Evolutionary conservation across 2,797 vertebrate genomes (phyloP), one percentile per base, ranked within the genome.

Genomic region (Sparus aurata): DNA sequence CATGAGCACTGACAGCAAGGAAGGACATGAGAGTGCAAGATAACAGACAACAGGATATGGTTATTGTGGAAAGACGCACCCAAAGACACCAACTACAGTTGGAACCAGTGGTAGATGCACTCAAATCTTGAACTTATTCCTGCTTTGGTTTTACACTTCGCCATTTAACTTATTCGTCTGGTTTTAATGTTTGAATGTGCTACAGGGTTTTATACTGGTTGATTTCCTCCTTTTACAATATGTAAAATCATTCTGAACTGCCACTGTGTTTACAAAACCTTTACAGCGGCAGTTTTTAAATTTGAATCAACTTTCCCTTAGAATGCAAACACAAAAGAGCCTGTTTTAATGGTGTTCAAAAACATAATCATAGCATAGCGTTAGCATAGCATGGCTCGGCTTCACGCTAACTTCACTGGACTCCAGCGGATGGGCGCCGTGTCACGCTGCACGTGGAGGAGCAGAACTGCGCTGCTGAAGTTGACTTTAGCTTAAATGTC

Each of bases 1-100:
- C 47, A 73, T 54, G 17, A 13, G 60, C 6, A 20, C 83, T 88
- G 50, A 23, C 22, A 69, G 8, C 20, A 25, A 55, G 16, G 10
- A 27, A 41, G 6, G 11, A 69, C 25, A 27, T 0, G n/a, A 22
- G 43, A 4, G 34, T 5, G 9, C 5, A 11, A 16, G 18, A 12
- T 3, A 13, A 47, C 16, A 38, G 17, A 25, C 4, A 2, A 8
- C 64, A 12, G 1, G 50, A 38, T 18, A 22, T 17, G 8, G 17
- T 43, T 38, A 4, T 4, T 52, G 17, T 41, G 41, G 8, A 59
- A 43, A 46, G 0, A 60, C 13, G 30, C 23, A 25, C 1, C 34
- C 23, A 59, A 3, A 27, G 6, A 25, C n/a, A 50, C 10, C 0
- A 30, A 12, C 47, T 38, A 5, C 4, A 46, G 38, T 16, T 16